These are phyloP conservation scores for Melanchra persicariae DNA, from an alignment of 2,888 invertebrate genomes.

Conservation along the genomic window DNA sequence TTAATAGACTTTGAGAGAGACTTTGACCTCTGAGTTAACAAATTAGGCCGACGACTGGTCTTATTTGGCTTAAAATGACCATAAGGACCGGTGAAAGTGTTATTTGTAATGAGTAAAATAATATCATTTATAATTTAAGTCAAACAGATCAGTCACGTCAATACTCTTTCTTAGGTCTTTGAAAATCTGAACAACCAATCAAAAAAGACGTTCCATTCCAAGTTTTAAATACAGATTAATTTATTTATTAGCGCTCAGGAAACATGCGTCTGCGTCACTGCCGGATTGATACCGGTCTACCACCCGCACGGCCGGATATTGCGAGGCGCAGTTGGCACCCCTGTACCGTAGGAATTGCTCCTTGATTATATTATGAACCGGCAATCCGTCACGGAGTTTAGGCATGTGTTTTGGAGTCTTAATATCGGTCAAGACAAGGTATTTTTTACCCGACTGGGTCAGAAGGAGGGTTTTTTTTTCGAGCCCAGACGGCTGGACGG, in stretches of 20 bases:
- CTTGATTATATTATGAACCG: constrained; percentile 57
- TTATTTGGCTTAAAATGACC: too few relatives aligned
- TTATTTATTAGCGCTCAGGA: constrained; percentile 58
- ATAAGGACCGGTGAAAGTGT: too few relatives aligned
- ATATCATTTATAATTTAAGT: too few relatives aligned
- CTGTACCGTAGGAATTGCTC: constrained; percentile 59
- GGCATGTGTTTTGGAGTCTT: neutral
- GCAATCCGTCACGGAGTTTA: constrained; percentile 1
- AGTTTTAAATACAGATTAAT: constrained; percentile 25
- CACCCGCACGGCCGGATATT: constrained; percentile 68
- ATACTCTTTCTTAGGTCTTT: neutral
- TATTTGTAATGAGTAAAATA: too few relatives aligned
- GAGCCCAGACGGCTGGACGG: too few relatives aligned
- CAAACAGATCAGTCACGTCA: neutral
- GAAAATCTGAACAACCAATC: neutral
- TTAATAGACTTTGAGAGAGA: too few relatives aligned
- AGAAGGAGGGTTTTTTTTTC: too few relatives aligned
- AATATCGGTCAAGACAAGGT: too few relatives aligned
- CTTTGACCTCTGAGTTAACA: too few relatives aligned
- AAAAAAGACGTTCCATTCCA: constrained; percentile 8
- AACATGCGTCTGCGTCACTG: constrained; percentile 67
- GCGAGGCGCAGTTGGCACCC: constrained; percentile 62
- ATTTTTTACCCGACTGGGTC: too few relatives aligned
- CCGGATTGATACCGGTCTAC: constrained; percentile 65
- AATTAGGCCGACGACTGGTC: too few relatives aligned